phyloP scores from a whole-genome alignment of 2,797 vertebrate species.

The Haliaeetus albicilla region DNA sequence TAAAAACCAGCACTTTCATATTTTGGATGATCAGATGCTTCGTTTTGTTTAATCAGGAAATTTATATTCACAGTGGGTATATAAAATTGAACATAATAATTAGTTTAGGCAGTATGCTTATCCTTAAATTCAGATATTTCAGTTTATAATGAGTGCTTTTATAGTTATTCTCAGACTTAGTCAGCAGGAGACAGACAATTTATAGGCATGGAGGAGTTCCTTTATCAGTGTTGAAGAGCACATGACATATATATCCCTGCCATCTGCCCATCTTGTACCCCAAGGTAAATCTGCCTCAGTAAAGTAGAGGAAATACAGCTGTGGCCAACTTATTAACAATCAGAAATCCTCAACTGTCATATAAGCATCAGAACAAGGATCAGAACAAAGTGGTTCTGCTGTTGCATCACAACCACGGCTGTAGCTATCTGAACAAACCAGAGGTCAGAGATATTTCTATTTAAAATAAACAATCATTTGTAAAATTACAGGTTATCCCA shows the following conservation, averaged over 20 bases:
- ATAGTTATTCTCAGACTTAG: background rate
- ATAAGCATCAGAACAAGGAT: background rate
- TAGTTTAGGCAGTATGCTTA: background rate
- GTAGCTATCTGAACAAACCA: background rate
- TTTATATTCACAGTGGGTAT: background rate
- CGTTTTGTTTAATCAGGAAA: background rate
- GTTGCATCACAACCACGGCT: background rate
- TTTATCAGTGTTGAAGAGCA: background rate
- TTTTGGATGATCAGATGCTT: background rate
- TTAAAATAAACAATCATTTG: background rate
- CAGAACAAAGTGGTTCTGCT: background rate
- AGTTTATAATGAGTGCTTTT: background rate
- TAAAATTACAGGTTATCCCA: background rate
- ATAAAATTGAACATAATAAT: background rate
- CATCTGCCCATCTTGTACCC: background rate
- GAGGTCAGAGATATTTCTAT: background rate
- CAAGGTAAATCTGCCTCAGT: conserved; percentile 14
- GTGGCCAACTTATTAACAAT: background rate
- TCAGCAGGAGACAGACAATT: background rate
- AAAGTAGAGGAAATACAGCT: background rate
- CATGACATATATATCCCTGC: conserved; percentile 23
- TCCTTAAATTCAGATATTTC: background rate
- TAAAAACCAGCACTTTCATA: background rate
- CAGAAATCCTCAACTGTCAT: background rate
- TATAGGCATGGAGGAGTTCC: background rate